Conservation (phyloP, 53 echinoderm and acorn worm genomes). For the Stichopus horrens region DNA sequence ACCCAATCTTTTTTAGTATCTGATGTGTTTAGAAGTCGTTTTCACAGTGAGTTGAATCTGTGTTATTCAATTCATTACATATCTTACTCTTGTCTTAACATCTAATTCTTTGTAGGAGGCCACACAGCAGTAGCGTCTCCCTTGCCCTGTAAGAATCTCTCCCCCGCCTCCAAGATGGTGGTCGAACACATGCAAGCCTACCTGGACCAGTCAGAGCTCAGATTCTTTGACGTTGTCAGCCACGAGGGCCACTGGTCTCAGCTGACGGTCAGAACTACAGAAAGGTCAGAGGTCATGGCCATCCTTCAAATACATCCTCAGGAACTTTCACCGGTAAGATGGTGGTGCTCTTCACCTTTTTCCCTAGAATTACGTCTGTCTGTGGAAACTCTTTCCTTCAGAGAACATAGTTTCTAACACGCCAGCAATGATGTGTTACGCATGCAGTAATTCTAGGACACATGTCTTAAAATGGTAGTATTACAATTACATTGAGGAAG, state of each 20-base stretch:
- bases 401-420: too few relatives aligned
- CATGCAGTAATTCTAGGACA: too few relatives aligned
- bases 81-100: too few relatives aligned
- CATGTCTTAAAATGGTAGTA: too few relatives aligned
- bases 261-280: conserved; percentile 81
- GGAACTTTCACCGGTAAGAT: conserved; percentile 66
- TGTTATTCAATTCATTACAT: too few relatives aligned
- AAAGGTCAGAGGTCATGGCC: conserved; percentile 71
- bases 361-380: too few relatives aligned
- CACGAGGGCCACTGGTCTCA: conserved; percentile 84
- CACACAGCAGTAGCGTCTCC: conserved; percentile 80
- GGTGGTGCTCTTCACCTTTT: neutral
- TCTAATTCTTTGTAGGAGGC: conserved; percentile 34
- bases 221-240: conserved; percentile 65
- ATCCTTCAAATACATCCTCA: conserved; percentile 79
- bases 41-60: too few relatives aligned
- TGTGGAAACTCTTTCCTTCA: too few relatives aligned
- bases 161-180: conserved; percentile 64
- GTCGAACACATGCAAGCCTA: conserved; percentile 75
- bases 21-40: too few relatives aligned
- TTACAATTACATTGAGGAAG: too few relatives aligned
- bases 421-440: too few relatives aligned
- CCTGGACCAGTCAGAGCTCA: conserved; percentile 67
- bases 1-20: too few relatives aligned
- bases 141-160: conserved; percentile 61